Percentiles rank a stretch among this genome's conserved stretches.
Evolutionary conservation across 2,797 vertebrate species (phyloP).

Genomic region (Labeo calbasu): DNA sequence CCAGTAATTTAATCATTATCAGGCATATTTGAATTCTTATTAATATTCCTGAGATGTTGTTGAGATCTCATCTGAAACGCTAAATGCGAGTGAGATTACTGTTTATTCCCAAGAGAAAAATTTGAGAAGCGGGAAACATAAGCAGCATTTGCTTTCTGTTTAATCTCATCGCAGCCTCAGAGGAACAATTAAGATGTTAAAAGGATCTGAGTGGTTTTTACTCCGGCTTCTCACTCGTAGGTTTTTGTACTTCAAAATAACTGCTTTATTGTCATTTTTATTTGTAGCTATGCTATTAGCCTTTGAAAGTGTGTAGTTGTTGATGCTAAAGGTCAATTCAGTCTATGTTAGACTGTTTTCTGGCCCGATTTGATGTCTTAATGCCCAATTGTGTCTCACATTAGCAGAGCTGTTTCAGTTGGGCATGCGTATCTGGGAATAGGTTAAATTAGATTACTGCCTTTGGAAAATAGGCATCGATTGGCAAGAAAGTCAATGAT

Average conservation of each 20-base stretch:
- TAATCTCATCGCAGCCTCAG: neutral
- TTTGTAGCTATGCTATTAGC: slow-evolving; percentile 32
- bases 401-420: slow-evolving; percentile 66
- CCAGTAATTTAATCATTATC: neutral
- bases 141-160: neutral
- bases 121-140: neutral
- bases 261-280: neutral
- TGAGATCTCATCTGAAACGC: neutral
- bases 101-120: neutral
- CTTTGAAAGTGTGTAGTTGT: slow-evolving; percentile 5
- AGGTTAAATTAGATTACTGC: slow-evolving; percentile 61
- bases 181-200: neutral
- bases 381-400: slow-evolving; percentile 69
- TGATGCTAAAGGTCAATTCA: slow-evolving; percentile 55
- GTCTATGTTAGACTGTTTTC: slow-evolving; percentile 64
- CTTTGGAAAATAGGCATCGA: slow-evolving; percentile 68
- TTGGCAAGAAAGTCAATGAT: slow-evolving; percentile 72
- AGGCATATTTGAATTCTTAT: neutral
- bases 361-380: slow-evolving; percentile 69
- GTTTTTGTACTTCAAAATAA: neutral
- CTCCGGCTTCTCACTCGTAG: neutral
- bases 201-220: neutral
- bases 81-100: neutral
- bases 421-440: slow-evolving; percentile 61
- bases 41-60: neutral